These are phyloP conservation scores for Glaucomys volans DNA, from an alignment of 2,113 vertebrate genomes.

Conservation along the genomic window DNA sequence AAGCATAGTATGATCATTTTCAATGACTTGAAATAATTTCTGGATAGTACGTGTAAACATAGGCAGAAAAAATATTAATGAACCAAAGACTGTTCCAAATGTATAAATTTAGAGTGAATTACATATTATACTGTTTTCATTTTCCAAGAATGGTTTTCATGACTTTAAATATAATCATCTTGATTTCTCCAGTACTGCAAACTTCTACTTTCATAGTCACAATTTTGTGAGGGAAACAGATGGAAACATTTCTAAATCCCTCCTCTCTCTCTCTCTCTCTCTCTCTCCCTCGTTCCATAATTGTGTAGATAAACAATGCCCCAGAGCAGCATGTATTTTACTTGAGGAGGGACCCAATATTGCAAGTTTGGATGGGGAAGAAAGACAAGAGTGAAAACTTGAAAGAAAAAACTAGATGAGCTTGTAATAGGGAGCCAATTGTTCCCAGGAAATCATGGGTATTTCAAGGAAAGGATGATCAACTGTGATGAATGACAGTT, in stretches of 20 bases:
- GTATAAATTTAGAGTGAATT: background rate
- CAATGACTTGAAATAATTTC: background rate
- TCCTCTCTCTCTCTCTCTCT: background rate
- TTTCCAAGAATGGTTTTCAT: background rate
- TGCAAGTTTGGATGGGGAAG: background rate
- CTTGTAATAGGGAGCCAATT: background rate
- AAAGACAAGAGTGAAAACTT: background rate
- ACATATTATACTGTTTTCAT: background rate
- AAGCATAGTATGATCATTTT: background rate
- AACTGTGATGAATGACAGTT: background rate
- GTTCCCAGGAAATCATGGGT: background rate
- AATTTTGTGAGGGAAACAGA: background rate
- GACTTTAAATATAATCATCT: background rate
- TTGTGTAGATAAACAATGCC: background rate
- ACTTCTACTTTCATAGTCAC: background rate
- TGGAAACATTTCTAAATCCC: background rate
- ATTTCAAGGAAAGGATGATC: background rate
- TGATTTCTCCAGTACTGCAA: background rate
- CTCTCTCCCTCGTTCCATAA: background rate
- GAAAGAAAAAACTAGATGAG: background rate
- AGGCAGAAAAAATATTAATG: background rate
- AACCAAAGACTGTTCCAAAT: background rate
- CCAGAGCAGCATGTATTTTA: background rate
- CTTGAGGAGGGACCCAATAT: too few relatives aligned
- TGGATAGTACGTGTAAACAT: background rate